phyloP scores from a whole-genome alignment of 2,888 invertebrate genomes.

The Chalcosyrphus nemorum region DNA sequence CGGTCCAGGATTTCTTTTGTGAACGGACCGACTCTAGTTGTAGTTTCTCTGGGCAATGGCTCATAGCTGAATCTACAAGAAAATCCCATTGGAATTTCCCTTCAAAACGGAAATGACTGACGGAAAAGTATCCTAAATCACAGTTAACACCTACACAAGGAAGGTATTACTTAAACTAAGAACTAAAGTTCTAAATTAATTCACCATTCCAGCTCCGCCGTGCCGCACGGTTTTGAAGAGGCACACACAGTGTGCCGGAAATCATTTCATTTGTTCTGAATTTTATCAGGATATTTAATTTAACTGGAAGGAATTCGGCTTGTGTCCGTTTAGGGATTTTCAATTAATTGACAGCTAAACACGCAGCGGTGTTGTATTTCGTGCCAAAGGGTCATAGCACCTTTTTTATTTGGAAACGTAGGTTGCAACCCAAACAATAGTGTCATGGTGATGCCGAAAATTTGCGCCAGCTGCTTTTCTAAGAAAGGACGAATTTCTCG shows the following conservation, averaged over 20 bases:
- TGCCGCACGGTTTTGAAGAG: conserved; percentile 19
- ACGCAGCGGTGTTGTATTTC: conserved; percentile 11
- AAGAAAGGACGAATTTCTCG: not conserved
- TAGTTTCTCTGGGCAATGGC: too few relatives aligned
- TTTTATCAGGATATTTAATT: conserved; percentile 40
- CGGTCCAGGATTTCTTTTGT: not conserved
- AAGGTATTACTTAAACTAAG: not conserved
- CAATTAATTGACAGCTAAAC: conserved; percentile 4
- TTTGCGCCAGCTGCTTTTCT: not conserved
- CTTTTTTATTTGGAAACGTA: not conserved
- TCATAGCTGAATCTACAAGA: too few relatives aligned
- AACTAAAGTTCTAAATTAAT: conserved; percentile 49
- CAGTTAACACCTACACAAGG: conserved; percentile 32
- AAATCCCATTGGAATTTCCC: conserved; percentile 1
- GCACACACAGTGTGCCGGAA: conserved; percentile 4
- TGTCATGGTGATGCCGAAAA: not conserved
- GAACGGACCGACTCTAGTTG: too few relatives aligned
- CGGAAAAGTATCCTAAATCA: conserved; percentile 52
- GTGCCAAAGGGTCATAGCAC: conserved; percentile 36
- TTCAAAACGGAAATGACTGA: conserved; percentile 35
- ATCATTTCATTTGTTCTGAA: conserved; percentile 56
- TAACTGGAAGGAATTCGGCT: not conserved
- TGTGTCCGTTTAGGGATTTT: conserved; percentile 14
- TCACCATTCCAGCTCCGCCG: conserved; percentile 20
- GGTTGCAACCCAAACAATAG: not conserved